A percentile compares a stretch with the other conserved stretches of the same genome.
phyloP scores from a whole-genome alignment of 2,113 vertebrate species.

The Porphyrio hochstetteri region DNA sequence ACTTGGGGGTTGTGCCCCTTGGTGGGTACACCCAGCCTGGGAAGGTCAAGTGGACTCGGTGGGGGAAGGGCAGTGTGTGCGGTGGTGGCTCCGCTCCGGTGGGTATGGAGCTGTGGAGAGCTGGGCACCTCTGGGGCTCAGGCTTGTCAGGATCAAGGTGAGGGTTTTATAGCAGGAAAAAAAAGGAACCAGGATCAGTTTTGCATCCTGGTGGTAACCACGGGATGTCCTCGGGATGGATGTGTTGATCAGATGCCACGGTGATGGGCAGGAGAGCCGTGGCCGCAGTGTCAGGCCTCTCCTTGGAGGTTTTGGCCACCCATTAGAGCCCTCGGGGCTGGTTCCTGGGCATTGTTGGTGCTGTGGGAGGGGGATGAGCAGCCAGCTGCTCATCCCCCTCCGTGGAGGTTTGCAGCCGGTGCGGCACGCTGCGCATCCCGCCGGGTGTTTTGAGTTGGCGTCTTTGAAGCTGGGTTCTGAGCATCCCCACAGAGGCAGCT shows the following conservation, averaged over 20 bases:
- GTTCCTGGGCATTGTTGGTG: no score
- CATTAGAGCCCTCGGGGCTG: background rate
- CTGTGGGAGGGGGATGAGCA: no score
- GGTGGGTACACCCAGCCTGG: rapidly evolving
- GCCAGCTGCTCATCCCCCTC: background rate
- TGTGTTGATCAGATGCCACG: rapidly evolving
- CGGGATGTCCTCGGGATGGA: background rate
- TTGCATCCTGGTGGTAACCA: background rate
- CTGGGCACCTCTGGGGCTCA: background rate
- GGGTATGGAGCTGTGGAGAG: background rate
- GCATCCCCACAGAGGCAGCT: background rate
- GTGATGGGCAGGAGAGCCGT: background rate
- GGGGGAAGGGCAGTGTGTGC: rapidly evolving
- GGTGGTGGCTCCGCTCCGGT: rapidly evolving
- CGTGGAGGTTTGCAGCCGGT: rapidly evolving
- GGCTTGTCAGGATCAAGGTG: background rate
- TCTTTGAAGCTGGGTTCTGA: background rate
- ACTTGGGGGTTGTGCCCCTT: background rate
- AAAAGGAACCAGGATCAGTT: background rate
- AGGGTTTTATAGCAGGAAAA: rapidly evolving
- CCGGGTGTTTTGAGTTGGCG: rapidly evolving
- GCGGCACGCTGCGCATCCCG: background rate
- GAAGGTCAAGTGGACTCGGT: rapidly evolving
- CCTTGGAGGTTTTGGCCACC: background rate
- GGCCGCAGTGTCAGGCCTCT: background rate